phyloP scores from a whole-genome alignment of 2,888 invertebrate species.

The Tupiocoris notatus region DNA sequence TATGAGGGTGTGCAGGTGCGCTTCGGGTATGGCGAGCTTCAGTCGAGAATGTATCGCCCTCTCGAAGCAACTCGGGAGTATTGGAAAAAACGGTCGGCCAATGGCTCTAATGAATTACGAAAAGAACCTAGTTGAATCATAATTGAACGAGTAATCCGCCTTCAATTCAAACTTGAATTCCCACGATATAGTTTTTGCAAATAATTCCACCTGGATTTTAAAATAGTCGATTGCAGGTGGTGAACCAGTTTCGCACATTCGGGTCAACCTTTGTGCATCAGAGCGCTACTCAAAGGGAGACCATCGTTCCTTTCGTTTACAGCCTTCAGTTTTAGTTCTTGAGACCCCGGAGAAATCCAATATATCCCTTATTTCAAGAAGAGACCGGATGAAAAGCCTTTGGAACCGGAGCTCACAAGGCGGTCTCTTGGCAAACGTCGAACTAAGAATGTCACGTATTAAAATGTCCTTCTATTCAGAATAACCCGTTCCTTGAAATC shows the following conservation, averaged over 20 bases:
- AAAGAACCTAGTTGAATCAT: too few species aligned
- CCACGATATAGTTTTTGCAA: too few species aligned
- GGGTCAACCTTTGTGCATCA: neutral
- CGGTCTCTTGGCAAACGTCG: neutral
- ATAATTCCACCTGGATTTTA: too few species aligned
- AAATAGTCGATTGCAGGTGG: too few species aligned
- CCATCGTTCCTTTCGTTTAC: neutral
- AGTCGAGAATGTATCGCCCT: slow-evolving; percentile 13
- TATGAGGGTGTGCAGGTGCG: slow-evolving; percentile 35
- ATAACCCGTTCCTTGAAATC: too few species aligned
- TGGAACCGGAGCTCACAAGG: neutral
- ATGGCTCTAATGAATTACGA: neutral
- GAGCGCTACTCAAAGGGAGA: neutral
- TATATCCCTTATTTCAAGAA: neutral
- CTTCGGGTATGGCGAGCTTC: slow-evolving; percentile 1
- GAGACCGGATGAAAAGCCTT: neutral
- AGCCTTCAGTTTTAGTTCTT: neutral
- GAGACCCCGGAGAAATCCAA: neutral
- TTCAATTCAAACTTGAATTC: too few species aligned
- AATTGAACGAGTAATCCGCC: too few species aligned
- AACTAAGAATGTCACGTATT: neutral
- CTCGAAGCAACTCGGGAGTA: neutral
- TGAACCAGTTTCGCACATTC: too few species aligned
- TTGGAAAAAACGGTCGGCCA: neutral
- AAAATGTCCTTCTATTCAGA: too few species aligned